phyloP scores from a whole-genome alignment of 1,140 invertebrate genomes.

The Gerris buenoi region DNA sequence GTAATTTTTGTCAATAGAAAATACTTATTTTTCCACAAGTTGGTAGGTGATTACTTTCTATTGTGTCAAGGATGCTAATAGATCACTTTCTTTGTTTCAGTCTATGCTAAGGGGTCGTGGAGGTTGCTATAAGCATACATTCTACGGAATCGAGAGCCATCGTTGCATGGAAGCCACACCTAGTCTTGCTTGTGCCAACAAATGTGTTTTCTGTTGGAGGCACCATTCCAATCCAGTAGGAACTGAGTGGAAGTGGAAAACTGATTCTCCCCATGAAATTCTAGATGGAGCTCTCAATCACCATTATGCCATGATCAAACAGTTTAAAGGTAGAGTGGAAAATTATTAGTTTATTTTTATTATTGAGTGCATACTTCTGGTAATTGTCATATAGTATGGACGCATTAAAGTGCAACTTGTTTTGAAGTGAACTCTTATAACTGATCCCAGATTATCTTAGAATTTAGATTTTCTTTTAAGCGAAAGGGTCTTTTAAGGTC shows the following conservation, averaged over 20 bases:
- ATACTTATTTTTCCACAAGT: no score
- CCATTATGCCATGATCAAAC: conserved; percentile 44
- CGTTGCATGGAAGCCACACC: conserved; percentile 51
- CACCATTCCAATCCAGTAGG: conserved; percentile 54
- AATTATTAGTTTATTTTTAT: not conserved
- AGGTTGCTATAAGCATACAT: conserved; percentile 51
- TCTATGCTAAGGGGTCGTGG: conserved; percentile 47
- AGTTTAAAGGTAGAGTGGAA: conserved; percentile 35
- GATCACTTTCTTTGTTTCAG: no score
- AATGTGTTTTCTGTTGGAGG: conserved; percentile 53
- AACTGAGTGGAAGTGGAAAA: conserved; percentile 52
- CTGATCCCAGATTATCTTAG: no score
- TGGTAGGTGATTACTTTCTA: no score
- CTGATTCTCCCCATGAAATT: conserved; percentile 40
- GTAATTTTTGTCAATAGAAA: no score
- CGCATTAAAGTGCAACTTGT: no score
- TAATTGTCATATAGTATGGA: no score
- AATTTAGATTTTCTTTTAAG: no score
- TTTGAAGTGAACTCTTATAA: no score
- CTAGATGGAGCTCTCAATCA: conserved; percentile 38
- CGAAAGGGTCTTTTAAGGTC: no score
- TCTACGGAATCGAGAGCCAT: conserved; percentile 50
- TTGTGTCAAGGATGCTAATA: no score
- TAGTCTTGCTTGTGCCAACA: conserved; percentile 48
- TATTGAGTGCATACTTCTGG: no score